A percentile compares a stretch with the other conserved stretches of the same genome.
Conservation (phyloP, 2,888 invertebrate genomes). For the Crematogaster levior region DNA sequence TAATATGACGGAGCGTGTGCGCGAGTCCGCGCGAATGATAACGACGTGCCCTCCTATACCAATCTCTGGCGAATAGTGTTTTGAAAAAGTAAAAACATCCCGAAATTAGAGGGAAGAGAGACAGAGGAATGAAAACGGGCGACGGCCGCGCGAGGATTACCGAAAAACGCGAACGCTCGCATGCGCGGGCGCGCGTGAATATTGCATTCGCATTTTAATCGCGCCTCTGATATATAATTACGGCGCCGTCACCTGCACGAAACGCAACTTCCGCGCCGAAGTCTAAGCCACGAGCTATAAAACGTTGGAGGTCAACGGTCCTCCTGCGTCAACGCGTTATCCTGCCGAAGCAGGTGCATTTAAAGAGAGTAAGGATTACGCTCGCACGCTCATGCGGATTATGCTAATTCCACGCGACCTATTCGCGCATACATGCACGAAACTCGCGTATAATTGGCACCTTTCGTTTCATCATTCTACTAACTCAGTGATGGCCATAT, state of each 20-base stretch:
- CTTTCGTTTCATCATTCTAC: neutral
- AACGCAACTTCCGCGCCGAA: neutral
- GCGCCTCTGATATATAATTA: slow-evolving; percentile 42
- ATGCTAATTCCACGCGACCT: slow-evolving; percentile 9
- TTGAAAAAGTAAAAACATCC: neutral
- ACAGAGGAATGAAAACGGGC: neutral
- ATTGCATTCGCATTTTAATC: slow-evolving; percentile 47
- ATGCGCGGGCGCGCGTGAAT: slow-evolving; percentile 16
- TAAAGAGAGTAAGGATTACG: slow-evolving; percentile 19
- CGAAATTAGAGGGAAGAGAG: neutral
- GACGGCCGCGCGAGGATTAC: slow-evolving; percentile 16
- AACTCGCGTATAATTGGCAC: slow-evolving; percentile 2
- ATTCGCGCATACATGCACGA: neutral
- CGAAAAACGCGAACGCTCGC: slow-evolving; percentile 1
- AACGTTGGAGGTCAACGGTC: slow-evolving; percentile 27
- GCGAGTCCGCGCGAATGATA: neutral
- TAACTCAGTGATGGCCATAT: too few species aligned
- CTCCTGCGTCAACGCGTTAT: neutral
- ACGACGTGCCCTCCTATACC: neutral
- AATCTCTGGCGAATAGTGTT: neutral
- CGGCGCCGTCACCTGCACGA: slow-evolving; percentile 28
- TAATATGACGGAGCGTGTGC: neutral
- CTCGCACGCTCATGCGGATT: slow-evolving; percentile 15
- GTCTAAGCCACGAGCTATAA: slow-evolving; percentile 23
- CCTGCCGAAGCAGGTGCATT: slow-evolving; percentile 23